Evolutionary conservation across 2,888 invertebrate genomes (phyloP), one percentile per base, ranked within the genome.

Genomic region (Therioaphis trifolii): DNA sequence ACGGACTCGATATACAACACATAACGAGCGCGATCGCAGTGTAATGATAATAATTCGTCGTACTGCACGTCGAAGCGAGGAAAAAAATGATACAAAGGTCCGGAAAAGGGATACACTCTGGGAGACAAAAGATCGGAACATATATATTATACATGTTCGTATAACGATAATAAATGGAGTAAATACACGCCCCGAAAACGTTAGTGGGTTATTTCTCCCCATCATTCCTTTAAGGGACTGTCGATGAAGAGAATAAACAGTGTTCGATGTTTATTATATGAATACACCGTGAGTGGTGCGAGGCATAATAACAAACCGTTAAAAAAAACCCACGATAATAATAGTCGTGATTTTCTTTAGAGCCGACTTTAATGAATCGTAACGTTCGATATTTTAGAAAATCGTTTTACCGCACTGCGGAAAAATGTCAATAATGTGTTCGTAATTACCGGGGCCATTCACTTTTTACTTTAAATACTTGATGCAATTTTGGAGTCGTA

Each of bases 141-240:
- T 12, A 27, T 35, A 35, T 35, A 35, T 35, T 5, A 5, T 35
- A n/a, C n/a, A 35, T 35, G 35, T 35, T 7, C 35, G 35, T 35
- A 35, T 35, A 35, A 35, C 43, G 24, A 69, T 43, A 43, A 69
- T 69, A 69, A 69, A 69, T 69, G 69, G 43, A 69, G 69, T 69
- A 46, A 43, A 69, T 15, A 29, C 21, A 69, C 69, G 69, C 69
- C 69, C 46, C 69, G 15, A 69, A 46, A 69, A 21, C 69, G 43
- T n/a, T 5, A 4, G 58, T 58, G 58, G 11, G 1, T 58, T 24
- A 58, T 58, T 58, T 24, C 27, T 63, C 63, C 27, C 63, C 27
- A 0, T 7, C 14, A 63, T 63, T 63, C 29, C 63, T 29, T 63
- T 24, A 24, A 29, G 27, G 27, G 63, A 27, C 63, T 3, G 29